Conservation (phyloP, 2,113 vertebrate genomes). For the Muntiacus muntjak region DNA sequence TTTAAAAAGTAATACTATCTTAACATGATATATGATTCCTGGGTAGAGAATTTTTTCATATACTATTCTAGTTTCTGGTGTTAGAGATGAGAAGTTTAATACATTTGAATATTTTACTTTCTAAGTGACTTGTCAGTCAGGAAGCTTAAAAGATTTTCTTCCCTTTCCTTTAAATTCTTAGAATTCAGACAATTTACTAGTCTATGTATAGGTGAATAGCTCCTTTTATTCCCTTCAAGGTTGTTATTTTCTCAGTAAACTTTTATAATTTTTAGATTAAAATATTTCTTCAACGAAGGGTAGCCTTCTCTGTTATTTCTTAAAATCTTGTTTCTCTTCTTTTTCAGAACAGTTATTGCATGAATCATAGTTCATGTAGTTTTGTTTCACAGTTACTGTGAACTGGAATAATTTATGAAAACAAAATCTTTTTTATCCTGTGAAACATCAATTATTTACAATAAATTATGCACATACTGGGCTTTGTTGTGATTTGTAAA, state of each 20-base stretch:
- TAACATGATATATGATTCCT: not conserved
- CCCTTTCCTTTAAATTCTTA: not conserved
- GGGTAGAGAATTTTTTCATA: not conserved
- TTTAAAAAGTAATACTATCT: not conserved
- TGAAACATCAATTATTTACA: not conserved
- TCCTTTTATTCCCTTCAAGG: not conserved
- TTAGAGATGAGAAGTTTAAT: constrained; percentile 2
- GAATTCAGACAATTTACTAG: not conserved
- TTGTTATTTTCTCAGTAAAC: not conserved
- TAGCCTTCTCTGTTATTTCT: not conserved
- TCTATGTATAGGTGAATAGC: not conserved
- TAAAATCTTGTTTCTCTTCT: not conserved
- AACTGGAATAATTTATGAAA: not conserved
- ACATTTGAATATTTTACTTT: not conserved
- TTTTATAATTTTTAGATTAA: not conserved
- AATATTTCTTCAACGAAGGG: not conserved
- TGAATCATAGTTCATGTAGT: not conserved
- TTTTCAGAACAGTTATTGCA: not conserved
- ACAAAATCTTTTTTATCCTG: not conserved
- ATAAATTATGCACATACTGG: not conserved
- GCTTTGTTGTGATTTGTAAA: not conserved
- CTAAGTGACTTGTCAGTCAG: not conserved
- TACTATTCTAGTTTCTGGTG: not conserved
- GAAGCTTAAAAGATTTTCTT: not conserved
- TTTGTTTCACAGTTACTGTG: not conserved